These are phyloP conservation scores for Pantherophis vulpinus DNA, from an alignment of 2,797 vertebrate species.

Conservation along the genomic window DNA sequence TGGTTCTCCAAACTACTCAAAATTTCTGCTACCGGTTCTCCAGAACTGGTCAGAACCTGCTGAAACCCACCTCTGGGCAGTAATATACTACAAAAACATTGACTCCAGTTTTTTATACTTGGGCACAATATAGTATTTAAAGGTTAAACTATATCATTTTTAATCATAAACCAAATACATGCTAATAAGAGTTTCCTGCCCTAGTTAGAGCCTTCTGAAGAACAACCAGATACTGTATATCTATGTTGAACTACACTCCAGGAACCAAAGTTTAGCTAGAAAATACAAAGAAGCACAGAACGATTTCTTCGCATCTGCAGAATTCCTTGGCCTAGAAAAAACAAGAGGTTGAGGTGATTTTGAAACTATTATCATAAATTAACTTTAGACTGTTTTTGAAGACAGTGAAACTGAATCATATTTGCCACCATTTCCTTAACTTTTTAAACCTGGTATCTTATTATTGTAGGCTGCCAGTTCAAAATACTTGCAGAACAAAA, in stretches of 20 bases:
- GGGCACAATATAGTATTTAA: not conserved
- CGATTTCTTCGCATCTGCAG: not conserved
- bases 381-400: not conserved
- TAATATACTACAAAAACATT: not conserved
- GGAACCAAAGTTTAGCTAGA: not conserved
- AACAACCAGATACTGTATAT: not conserved
- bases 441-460: not conserved
- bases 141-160: not conserved
- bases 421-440: not conserved
- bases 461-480: not conserved
- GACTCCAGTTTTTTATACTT: not conserved
- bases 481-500: not conserved
- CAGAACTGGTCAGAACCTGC: no score
- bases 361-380: not conserved
- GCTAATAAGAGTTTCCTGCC: not conserved
- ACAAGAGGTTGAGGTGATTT: not conserved
- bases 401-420: not conserved
- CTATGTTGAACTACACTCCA: not conserved
- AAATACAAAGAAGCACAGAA: not conserved
- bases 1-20: no score
- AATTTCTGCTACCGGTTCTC: no score
- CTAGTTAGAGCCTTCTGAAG: not conserved
- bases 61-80: no score
- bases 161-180: not conserved
- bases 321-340: not conserved